Evolutionary conservation across 2,113 vertebrate genomes (phyloP), one percentile per base, ranked within the genome.

Genomic region (Mustelus asterias): DNA sequence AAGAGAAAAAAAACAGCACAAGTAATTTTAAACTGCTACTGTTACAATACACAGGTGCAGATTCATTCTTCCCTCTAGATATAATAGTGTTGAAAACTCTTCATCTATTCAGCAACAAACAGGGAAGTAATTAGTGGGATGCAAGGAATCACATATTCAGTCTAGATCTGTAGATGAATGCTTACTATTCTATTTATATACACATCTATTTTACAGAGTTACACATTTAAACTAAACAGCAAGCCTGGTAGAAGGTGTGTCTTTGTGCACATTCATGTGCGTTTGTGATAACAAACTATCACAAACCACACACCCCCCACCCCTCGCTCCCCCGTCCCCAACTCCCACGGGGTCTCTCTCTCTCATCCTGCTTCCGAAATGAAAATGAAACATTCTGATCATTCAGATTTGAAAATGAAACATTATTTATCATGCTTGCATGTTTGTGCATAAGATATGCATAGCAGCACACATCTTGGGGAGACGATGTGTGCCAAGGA

Each of bases 21-120:
- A 96, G 96, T 96, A 96, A 97, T 96, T 97, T 98, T 97, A 97
- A 96, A 96, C 96, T 90, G 97, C 98, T 97, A 10, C 33, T 37
- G 60, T 65, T 93, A 33, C n/a, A 93, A 93, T 67, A 60, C 33
- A 67, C 16, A 93, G 18, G 6, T 37, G 60, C 60, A 37, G 3
- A 3, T 0, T 93, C 1, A 20, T 37, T 93, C n/a, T 2, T 8
- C 63, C 16, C 16, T 93, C 33, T 1, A 63, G 13, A 60, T 65
- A 22, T 58, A 26, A 58, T 48, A 89, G 24, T 60, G 58, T 63
- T 63, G 60, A 63, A 63, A 54, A 54, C 48, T 48, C 44, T 54
- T n/a, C n/a, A 54, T 54, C 48, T 54, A 54, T 54, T 54, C 48
- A 54, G 48, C 48, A 54, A 54, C 24, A 24, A 8, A 37, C 20